These are phyloP conservation scores for Pinctada fucata DNA, from an alignment of 2,888 invertebrate species.

Conservation along the genomic window DNA sequence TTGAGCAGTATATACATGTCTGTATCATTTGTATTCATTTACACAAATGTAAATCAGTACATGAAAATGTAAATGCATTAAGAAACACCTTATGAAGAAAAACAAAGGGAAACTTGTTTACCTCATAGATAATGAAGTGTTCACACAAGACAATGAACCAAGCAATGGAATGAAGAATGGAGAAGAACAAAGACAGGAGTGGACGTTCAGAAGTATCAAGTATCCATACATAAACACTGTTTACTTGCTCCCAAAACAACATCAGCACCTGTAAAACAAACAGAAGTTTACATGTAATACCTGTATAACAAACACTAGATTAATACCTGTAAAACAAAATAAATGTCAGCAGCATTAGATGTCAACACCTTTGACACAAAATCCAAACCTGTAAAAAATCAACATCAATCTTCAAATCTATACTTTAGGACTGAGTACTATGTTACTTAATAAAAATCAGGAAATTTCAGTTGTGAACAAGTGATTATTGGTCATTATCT, in stretches of 20 bases:
- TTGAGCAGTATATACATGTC: too few relatives aligned
- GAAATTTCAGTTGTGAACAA: too few relatives aligned
- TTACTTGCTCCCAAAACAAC: constrained; percentile 15
- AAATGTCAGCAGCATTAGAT: too few relatives aligned
- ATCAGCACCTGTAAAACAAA: constrained; percentile 22
- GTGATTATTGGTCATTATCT: too few relatives aligned
- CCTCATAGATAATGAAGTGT: constrained; percentile 9
- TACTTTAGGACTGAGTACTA: constrained; percentile 3
- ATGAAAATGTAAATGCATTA: not conserved
- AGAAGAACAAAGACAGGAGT: constrained; percentile 62
- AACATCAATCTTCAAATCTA: not conserved
- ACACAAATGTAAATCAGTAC: too few relatives aligned
- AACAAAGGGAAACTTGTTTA: not conserved
- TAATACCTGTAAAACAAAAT: too few relatives aligned
- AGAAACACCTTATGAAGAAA: not conserved
- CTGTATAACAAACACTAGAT: too few relatives aligned
- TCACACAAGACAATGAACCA: not conserved
- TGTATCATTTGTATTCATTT: too few relatives aligned
- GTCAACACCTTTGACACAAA: too few relatives aligned
- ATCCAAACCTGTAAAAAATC: not conserved
- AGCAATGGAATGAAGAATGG: constrained; percentile 50
- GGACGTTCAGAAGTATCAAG: constrained; percentile 54
- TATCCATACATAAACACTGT: constrained; percentile 56
- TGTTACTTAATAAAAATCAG: too few relatives aligned
- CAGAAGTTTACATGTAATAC: not conserved